Evolutionary conservation across 2,113 vertebrate genomes (phyloP).

Genomic region (Vidua chalybeata): DNA sequence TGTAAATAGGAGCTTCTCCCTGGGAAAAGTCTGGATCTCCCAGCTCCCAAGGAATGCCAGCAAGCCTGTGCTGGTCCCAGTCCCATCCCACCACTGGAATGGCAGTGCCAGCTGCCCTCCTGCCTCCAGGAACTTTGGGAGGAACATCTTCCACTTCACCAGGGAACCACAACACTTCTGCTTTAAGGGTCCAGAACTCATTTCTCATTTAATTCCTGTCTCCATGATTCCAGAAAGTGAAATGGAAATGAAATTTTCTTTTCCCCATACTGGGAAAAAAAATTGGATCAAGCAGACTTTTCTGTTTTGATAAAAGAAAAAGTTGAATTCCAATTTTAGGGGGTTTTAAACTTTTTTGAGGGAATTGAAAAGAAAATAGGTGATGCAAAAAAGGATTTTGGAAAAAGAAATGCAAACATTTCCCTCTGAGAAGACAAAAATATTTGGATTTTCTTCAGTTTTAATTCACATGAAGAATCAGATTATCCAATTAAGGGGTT

Average conservation of each 20-base stretch:
- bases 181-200: neutral
- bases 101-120: neutral
- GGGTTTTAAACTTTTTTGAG: neutral
- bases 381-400: neutral
- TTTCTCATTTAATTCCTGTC: neutral
- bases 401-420: neutral
- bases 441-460: neutral
- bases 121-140: neutral
- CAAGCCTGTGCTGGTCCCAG: neutral
- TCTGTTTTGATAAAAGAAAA: neutral
- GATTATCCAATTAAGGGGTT: neutral
- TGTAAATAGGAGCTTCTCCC: neutral
- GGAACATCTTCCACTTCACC: neutral
- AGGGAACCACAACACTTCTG: neutral
- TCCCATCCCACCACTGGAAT: accelerated
- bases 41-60: neutral
- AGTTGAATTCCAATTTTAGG: neutral
- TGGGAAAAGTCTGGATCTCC: neutral
- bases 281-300: neutral
- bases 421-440: neutral
- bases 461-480: neutral
- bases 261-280: neutral
- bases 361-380: neutral
- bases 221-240: neutral
- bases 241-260: neutral